Base-by-base conservation (phyloP, 2,797 vertebrate genomes). In the Rachycentron canadum region DNA sequence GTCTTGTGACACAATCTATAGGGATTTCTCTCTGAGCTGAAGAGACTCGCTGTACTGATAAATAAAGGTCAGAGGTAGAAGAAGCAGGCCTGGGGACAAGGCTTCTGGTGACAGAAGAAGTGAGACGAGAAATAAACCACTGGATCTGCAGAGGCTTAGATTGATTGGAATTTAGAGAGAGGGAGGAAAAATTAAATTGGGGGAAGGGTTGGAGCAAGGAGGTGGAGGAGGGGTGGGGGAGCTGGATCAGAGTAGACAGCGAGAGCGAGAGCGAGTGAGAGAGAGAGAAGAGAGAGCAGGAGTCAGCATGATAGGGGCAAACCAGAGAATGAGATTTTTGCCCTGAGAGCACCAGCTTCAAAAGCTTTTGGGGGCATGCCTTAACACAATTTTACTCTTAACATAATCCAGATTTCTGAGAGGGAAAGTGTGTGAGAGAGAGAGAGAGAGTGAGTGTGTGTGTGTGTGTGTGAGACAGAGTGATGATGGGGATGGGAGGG, bases 101-200 rank as follows among this genome's bases (percentile, higher is more conserved):
- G 81, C 70, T 69, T 38, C 69, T 23, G 60, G 77, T 80, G 79
- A 82, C 80, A 81, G 73, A 72, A 71, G 70, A 78, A 80, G 66
- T 32, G 66, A 89, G 80, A 82, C 12, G 61, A 82, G 70, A 76
- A 86, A 88, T 81, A 90, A 87, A 88, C 38, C 70, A 76, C 69
- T 76, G 78, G 69, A 83, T 85, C 75, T 87, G 83, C 69, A 71
- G 87, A 76, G 77, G 76, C 81, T 84, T 86, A 84, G 86, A 90
- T 87, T 93, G 90, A 93, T 92, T 88, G 80, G 81, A 91, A 83
- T 92, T 90, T 90, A 85, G 81, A 81, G 76, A 77, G 74, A 58
- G 72, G 73, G 79, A 80, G 81, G 67, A 74, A 79, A 81, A 84
- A 83, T 85, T 85, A 67, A 89, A 86, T 63, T 85, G 69, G 63